These are phyloP conservation scores for Alces alces DNA, from an alignment of 2,113 vertebrate genomes.

Conservation along the genomic window DNA sequence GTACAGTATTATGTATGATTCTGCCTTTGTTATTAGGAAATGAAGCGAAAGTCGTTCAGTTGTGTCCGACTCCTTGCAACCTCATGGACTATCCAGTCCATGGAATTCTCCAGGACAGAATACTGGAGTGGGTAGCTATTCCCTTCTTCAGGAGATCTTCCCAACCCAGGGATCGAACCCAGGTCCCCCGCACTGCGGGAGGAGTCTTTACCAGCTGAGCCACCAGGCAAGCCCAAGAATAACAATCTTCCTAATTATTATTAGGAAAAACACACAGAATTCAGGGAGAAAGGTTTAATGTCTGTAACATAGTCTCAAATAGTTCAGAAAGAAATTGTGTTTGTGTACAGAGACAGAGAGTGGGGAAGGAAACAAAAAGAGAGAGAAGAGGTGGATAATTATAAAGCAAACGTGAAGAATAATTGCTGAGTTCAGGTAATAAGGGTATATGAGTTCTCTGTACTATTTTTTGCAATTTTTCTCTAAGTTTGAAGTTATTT, in stretches of 20 bases:
- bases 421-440: neutral
- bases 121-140: neutral
- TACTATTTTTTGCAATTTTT: neutral
- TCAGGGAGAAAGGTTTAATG: neutral
- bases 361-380: neutral
- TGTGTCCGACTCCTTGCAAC: neutral
- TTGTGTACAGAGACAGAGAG: neutral
- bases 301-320: neutral
- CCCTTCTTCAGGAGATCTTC: neutral
- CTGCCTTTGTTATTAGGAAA: neutral
- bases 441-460: neutral
- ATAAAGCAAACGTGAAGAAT: constrained; percentile 30
- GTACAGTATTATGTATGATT: neutral
- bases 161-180: neutral
- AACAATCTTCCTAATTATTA: neutral
- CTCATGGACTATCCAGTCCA: neutral
- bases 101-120: neutral
- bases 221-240: neutral
- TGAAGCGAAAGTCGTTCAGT: neutral
- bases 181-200: neutral
- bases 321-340: neutral
- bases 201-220: neutral
- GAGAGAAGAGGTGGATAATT: neutral
- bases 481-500: constrained; percentile 14
- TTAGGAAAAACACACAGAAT: neutral